These are phyloP conservation scores for Mnemiopsis leidyi DNA, from an alignment of 37 sponge, comb jelly and placozoan species.

Conservation along the genomic window DNA sequence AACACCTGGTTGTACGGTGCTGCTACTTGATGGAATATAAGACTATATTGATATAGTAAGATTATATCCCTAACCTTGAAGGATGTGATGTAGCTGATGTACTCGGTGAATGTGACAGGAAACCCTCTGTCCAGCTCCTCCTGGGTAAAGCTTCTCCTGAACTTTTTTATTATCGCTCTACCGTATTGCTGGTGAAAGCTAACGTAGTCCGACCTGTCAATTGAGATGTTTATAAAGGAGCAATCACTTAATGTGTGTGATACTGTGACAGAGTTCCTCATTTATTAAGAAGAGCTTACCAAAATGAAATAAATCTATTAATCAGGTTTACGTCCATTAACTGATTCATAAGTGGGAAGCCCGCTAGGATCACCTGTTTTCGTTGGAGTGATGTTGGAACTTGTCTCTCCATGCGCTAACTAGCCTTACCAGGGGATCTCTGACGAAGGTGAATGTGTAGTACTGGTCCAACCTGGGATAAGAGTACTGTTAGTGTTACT, in stretches of 20 bases:
- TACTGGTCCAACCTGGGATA: background rate
- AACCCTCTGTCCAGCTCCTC: constrained; percentile 15
- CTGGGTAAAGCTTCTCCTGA: background rate
- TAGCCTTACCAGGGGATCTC: background rate
- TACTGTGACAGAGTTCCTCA: too few relatives aligned
- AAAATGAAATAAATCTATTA: too few relatives aligned
- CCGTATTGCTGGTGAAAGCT: constrained; percentile 8
- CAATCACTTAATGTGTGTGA: background rate
- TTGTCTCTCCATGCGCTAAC: constrained; percentile 30
- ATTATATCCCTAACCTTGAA: background rate
- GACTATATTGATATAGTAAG: too few relatives aligned
- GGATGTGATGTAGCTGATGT: background rate
- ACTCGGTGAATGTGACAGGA: background rate
- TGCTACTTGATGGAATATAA: too few relatives aligned
- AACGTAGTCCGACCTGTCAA: background rate
- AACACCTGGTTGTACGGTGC: too few relatives aligned
- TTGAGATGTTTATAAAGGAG: background rate
- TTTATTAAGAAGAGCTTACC: too few relatives aligned
- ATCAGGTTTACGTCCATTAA: too few relatives aligned
- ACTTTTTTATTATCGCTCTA: background rate
- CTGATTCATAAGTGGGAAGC: too few relatives aligned
- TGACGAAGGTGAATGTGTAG: background rate
- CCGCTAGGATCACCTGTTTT: constrained; percentile 28
- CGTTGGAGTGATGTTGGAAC: constrained; percentile 13
- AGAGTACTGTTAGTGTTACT: too few relatives aligned